A percentile compares a stretch with the other conserved stretches of the same genome.
phyloP scores from a whole-genome alignment of 1,140 invertebrate species.

The Lepidotrigona ventralis region DNA sequence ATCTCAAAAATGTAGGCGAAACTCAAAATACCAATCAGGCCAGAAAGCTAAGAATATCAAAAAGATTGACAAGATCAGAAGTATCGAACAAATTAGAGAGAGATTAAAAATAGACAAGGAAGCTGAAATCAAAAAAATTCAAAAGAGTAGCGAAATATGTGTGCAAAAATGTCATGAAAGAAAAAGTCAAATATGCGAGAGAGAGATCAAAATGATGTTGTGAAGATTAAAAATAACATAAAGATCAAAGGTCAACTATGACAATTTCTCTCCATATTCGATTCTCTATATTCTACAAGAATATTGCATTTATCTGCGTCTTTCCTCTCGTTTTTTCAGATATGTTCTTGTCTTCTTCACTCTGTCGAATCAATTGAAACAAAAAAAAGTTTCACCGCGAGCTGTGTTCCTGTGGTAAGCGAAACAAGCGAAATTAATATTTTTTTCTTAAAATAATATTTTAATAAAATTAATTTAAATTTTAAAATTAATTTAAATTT shows the following conservation, averaged over 20 bases:
- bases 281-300: not conserved
- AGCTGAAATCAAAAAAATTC: not conserved
- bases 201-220: not conserved
- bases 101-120: no score
- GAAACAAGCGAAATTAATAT: constrained; percentile 11
- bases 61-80: not conserved
- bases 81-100: not conserved
- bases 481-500: no score
- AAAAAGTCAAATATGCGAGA: not conserved
- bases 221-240: not conserved
- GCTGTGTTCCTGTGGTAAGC: not conserved
- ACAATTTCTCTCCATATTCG: constrained; percentile 17
- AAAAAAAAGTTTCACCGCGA: constrained; percentile 3
- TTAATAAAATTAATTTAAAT: no score
- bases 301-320: not conserved
- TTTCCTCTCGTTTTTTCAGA: not conserved
- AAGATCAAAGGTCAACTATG: not conserved
- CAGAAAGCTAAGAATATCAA: no score
- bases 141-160: not conserved
- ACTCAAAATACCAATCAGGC: not conserved
- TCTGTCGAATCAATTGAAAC: not conserved
- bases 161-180: no score
- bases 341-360: not conserved
- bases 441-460: no score
- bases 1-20: not conserved